phyloP scores from a whole-genome alignment of 2,888 invertebrate genomes.

The Caenorhabditis zanzibari region DNA sequence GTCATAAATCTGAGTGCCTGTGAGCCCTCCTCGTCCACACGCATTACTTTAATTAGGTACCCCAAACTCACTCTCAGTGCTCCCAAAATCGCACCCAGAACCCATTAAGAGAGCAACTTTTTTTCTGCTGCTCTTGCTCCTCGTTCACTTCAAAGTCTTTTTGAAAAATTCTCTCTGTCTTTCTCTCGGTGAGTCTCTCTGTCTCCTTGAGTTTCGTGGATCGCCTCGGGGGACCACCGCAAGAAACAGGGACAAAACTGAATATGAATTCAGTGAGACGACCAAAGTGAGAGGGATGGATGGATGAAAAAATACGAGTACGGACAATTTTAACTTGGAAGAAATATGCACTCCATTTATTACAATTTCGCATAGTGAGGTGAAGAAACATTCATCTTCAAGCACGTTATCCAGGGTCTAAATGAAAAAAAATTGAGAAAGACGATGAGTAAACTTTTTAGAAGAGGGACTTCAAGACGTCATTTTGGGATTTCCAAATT shows the following conservation, averaged over 20 bases:
- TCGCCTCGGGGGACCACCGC: constrained; percentile 39
- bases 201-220: constrained; percentile 13
- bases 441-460: constrained; percentile 19
- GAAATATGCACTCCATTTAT: constrained; percentile 33
- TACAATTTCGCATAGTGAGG: constrained; percentile 19
- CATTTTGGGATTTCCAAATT: background rate
- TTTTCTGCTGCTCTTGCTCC: constrained; percentile 14
- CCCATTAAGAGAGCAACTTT: constrained; percentile 46
- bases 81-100: constrained; percentile 39
- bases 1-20: constrained; percentile 50
- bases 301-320: constrained; percentile 18
- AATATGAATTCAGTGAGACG: constrained; percentile 49
- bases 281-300: no score
- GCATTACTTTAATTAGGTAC: constrained; percentile 59
- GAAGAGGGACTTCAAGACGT: constrained; percentile 17
- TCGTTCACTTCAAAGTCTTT: constrained; percentile 25
- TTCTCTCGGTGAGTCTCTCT: no score
- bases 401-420: constrained; percentile 35
- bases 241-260: constrained; percentile 25
- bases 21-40: constrained; percentile 1
- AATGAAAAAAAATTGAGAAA: constrained; percentile 25
- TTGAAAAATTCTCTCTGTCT: constrained; percentile 33
- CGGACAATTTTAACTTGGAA: constrained; percentile 21
- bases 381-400: constrained; percentile 44
- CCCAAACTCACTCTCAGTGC: constrained; percentile 23